Evolutionary conservation across 2,113 vertebrate species (phyloP), one percentile per base, ranked within the genome.

Genomic region (Heloderma charlesbogerti): DNA sequence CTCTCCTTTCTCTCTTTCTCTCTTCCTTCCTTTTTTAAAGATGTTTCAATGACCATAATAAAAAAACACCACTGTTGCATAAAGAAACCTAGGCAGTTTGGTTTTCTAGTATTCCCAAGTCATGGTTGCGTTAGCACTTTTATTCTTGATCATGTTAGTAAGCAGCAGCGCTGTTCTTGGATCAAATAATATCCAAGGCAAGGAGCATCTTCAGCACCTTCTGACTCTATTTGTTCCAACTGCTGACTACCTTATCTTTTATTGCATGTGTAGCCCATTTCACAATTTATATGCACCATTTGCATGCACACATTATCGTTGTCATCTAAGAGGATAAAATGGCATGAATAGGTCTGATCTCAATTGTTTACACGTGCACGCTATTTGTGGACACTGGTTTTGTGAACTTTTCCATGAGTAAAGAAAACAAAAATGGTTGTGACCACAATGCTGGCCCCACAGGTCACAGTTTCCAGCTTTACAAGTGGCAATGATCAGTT

Each of bases 1-100:
- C 12, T 20, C 60, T 20, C 60, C 16, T 75, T 87, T 77, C 16
- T 57, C 48, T 57, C 37, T 75, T n/a, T n/a, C 20, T 13, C 9
- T 40, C 18, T 6, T 66, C 25, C 92, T 90, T 29, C 16, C 57
- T 72, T 5, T 1, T 84, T 93, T 93, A 12, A 54, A 86, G 40
- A 18, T 2, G 15, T 9, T 86, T 86, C 51, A 57, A 57, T 87
- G 48, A 54, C 34, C 5, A 29, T 40, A 12, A 48, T 31, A 0
- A 63, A 90, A 80, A 48, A 0, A 8, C 67, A 0, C 83, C 71
- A 13, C 4, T 40, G 60, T 54, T 92, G 83, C 63, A 34, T 89
- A 91, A 48, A 15, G 63, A 71, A 92, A 92, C 72, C 29, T 72
- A 8, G 75, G 85, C 31, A 31, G 27, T 34, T 27, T 48, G 27